Evolutionary conservation across 2,113 vertebrate species (phyloP).

Genomic region (Grammomys surdaster): DNA sequence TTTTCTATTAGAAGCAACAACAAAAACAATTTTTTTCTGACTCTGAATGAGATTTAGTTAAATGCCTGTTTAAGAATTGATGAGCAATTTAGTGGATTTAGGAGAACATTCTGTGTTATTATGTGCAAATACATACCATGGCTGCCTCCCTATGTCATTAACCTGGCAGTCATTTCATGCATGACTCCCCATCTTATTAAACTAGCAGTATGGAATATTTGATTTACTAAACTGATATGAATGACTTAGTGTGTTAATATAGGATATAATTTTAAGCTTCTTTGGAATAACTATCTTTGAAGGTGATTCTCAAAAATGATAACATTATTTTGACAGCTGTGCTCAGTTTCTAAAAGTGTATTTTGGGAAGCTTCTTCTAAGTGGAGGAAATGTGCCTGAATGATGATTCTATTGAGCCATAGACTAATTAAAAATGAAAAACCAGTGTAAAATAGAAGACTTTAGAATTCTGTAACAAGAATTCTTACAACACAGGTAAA

Average conservation of each 20-base stretch:
- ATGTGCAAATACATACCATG: constrained; percentile 89
- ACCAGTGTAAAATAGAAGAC: constrained; percentile 75
- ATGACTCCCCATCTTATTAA: constrained; percentile 91
- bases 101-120: constrained; percentile 87
- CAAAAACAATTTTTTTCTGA: constrained; percentile 73
- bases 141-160: constrained; percentile 88
- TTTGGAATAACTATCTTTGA: constrained; percentile 84
- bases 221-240: constrained; percentile 89
- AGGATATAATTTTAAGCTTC: constrained; percentile 87
- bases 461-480: constrained; percentile 72
- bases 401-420: constrained; percentile 82
- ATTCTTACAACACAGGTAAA: constrained; percentile 48
- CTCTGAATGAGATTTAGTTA: constrained; percentile 86
- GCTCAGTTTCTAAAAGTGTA: constrained; percentile 82
- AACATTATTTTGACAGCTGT: constrained; percentile 87
- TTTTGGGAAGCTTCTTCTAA: constrained; percentile 84
- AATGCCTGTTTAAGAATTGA: constrained; percentile 89
- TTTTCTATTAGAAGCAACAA: background rate
- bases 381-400: constrained; percentile 85
- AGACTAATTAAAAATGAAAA: constrained; percentile 85
- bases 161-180: constrained; percentile 91
- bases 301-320: constrained; percentile 84
- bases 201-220: constrained; percentile 91
- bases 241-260: constrained; percentile 87
- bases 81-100: constrained; percentile 91